Conservation (phyloP, 2,113 vertebrate species). For the Theropithecus gelada region DNA sequence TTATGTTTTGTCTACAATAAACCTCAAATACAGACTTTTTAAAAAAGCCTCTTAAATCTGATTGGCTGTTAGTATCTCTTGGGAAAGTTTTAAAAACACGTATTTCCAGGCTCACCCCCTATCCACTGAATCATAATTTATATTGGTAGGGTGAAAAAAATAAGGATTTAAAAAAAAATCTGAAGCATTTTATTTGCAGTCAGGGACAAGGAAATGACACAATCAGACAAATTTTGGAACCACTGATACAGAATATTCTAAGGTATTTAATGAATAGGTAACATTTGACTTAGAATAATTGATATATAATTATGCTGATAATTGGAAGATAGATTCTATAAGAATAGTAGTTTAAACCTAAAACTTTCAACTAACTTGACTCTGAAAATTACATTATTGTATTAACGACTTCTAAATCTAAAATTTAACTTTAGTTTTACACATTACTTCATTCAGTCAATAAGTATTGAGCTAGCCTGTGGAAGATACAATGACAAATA, state of each 20-base stretch:
- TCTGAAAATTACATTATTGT: not conserved
- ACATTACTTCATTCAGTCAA: not conserved
- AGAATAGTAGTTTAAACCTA: not conserved
- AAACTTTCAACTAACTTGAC: not conserved
- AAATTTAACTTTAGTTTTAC: not conserved
- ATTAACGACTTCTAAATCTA: constrained; percentile 23
- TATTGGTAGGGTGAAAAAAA: not conserved
- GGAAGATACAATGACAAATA: constrained; percentile 1
- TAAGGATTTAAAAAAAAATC: not conserved
- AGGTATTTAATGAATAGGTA: not conserved
- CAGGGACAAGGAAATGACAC: not conserved
- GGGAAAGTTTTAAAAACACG: not conserved
- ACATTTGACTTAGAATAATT: not conserved
- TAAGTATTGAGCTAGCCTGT: not conserved
- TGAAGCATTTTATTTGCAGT: constrained; percentile 36
- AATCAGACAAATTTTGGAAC: not conserved
- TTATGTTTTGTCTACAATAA: not conserved
- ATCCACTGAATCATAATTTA: not conserved
- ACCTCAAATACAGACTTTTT: not conserved
- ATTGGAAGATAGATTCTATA: not conserved
- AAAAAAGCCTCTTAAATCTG: constrained; percentile 10
- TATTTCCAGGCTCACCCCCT: not conserved
- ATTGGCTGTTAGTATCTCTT: not conserved
- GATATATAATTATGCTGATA: not conserved
- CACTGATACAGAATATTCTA: not conserved